Evolutionary conservation across 2,113 vertebrate genomes (phyloP), one percentile per base, ranked within the genome.

Genomic region (Nannospalax galili): DNA sequence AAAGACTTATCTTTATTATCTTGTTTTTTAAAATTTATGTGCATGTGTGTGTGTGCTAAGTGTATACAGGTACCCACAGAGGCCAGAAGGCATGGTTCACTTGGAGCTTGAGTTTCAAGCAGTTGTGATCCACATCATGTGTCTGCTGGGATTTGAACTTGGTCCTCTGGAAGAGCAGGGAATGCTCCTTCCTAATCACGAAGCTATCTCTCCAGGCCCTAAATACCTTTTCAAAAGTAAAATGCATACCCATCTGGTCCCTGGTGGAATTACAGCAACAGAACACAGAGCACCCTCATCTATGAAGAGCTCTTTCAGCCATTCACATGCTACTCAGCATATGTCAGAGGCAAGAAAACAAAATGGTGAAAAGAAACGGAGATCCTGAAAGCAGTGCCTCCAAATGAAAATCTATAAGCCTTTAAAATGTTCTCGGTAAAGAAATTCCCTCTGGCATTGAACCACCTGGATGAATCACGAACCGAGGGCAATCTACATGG

Each of bases 181-280:
- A 52, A 11, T 52, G 48, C 11, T 6, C 48, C 48, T 52, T 6
- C 48, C 48, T 52, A 52, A 52, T 11, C 48, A 52, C 11, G 48
- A 11, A 52, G 6, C n/a, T n/a, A n/a, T n/a, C n/a, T n/a, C n/a
- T n/a, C n/a, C n/a, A n/a, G 42, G 60, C 17, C 40, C 62, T 45
- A 79, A 89, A 77, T 87, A 84, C 60, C 73, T 90, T 88, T 74
- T n/a, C 19, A 93, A 92, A 91, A 80, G 62, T 72, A 67, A 77
- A 95, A 96, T 16, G 42, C 77, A 84, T 28, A 56, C 56, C 58
- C 90, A 42, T 77, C 60, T 93, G 87, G 52, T 58, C 93, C 20
- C 78, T n/a, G 56, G 92, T 4, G 60, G 62, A 19, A 3, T 56
- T 58, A 70, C 28, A 75, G 42, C 37, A 15, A 12, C 5, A 56